phyloP scores from a whole-genome alignment of 2,113 vertebrate species.

The Erpornis zantholeuca region DNA sequence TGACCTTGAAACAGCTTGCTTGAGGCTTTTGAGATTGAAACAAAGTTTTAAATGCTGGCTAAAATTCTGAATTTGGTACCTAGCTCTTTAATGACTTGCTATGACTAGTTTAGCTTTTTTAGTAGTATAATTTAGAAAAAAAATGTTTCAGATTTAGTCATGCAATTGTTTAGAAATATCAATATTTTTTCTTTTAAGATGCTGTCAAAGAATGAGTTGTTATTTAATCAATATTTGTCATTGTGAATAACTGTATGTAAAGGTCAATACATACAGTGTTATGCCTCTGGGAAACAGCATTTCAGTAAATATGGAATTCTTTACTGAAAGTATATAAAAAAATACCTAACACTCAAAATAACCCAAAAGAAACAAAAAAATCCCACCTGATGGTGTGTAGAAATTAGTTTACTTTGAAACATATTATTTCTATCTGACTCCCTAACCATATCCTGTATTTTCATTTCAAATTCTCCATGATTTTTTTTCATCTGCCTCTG shows the following conservation, averaged over 20 bases:
- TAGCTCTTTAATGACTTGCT: background rate
- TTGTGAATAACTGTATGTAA: background rate
- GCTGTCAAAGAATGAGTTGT: background rate
- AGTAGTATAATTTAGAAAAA: background rate
- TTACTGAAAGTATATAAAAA: background rate
- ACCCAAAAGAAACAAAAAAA: background rate
- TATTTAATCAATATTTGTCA: background rate
- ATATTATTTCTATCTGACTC: background rate
- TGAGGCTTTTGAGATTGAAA: background rate
- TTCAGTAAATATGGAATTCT: background rate
- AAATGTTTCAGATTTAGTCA: background rate
- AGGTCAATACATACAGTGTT: background rate
- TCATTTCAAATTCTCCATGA: background rate
- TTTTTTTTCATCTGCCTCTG: background rate
- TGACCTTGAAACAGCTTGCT: background rate
- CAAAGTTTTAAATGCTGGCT: background rate
- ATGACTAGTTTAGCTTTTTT: background rate
- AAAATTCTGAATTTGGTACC: background rate
- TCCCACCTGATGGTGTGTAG: background rate
- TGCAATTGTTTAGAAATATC: background rate
- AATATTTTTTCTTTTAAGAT: background rate
- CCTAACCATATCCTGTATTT: background rate
- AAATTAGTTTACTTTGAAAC: background rate
- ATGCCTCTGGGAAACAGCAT: background rate
- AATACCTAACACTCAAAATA: background rate